These are phyloP conservation scores for Drosophila jambulina DNA, from an alignment of 1,140 invertebrate genomes.

Conservation along the genomic window DNA sequence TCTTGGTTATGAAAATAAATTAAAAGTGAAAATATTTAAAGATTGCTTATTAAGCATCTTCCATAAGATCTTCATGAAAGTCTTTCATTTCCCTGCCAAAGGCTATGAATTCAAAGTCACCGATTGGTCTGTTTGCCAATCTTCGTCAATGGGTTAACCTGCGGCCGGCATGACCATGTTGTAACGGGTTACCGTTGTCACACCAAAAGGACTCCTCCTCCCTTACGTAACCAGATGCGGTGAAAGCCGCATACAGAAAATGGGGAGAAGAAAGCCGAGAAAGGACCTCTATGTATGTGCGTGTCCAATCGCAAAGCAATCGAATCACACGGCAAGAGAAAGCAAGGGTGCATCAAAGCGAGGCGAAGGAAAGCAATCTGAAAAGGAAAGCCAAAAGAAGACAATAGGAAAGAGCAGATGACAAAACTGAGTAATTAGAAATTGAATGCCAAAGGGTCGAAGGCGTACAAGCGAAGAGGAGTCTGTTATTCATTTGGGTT, in stretches of 20 bases:
- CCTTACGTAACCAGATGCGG: constrained; percentile 53
- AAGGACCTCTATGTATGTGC: constrained; percentile 51
- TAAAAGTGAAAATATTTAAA: too few species aligned
- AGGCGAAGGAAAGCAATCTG: constrained; percentile 7
- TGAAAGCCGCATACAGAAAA: constrained; percentile 19
- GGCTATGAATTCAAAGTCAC: background rate
- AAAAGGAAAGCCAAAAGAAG: constrained; percentile 6
- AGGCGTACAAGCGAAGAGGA: background rate
- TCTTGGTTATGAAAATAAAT: background rate
- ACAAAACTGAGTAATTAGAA: constrained; percentile 35
- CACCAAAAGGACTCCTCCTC: constrained; percentile 19
- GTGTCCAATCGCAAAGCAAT: constrained; percentile 61
- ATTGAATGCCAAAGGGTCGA: constrained; percentile 17
- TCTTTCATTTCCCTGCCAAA: too few species aligned
- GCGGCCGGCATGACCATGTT: constrained; percentile 14
- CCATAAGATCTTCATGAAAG: background rate
- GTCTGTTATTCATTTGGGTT: background rate
- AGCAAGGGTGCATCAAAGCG: constrained; percentile 1
- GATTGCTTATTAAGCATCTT: too few species aligned
- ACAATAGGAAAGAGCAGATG: constrained; percentile 23
- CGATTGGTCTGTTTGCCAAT: constrained; percentile 1
- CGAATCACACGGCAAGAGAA: constrained; percentile 34
- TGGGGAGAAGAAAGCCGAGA: constrained; percentile 28
- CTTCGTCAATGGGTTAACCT: constrained; percentile 21
- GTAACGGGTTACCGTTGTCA: constrained; percentile 15